These are phyloP conservation scores for Heliothis peltigera DNA, from an alignment of 2,888 invertebrate species.

Conservation along the genomic window DNA sequence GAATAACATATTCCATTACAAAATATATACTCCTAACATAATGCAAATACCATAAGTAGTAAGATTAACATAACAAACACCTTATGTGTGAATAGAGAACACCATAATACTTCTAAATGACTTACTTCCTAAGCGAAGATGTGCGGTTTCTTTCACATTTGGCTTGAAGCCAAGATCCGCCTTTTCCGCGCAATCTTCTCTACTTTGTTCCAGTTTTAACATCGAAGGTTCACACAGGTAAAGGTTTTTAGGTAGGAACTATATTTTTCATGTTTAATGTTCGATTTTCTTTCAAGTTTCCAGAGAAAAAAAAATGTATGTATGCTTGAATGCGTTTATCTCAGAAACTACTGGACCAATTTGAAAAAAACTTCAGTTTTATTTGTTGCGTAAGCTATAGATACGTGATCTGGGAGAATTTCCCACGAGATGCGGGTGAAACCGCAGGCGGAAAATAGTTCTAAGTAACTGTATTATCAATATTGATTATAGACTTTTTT, in stretches of 20 bases:
- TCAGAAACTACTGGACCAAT: too few relatives aligned
- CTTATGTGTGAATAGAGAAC: not conserved
- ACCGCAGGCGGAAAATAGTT: too few relatives aligned
- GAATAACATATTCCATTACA: too few relatives aligned
- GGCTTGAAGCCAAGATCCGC: slow-evolving; percentile 13
- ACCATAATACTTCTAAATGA: slow-evolving; percentile 6
- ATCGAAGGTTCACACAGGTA: not conserved
- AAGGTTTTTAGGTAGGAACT: not conserved
- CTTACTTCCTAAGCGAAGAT: not conserved
- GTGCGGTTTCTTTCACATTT: slow-evolving; percentile 7
- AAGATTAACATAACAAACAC: not conserved
- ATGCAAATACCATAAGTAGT: not conserved
- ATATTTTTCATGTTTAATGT: not conserved
- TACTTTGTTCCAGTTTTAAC: slow-evolving; percentile 7
- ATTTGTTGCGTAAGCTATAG: too few relatives aligned
- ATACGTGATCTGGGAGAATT: too few relatives aligned
- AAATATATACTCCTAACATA: not conserved
- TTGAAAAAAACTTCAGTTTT: too few relatives aligned
- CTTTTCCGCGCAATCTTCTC: slow-evolving; percentile 20
- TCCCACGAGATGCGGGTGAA: too few relatives aligned
- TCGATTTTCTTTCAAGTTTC: too few relatives aligned
- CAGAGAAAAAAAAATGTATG: too few relatives aligned
- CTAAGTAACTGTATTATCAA: too few relatives aligned
- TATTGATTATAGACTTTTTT: too few relatives aligned
- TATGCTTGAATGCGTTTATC: too few relatives aligned